A percentile compares a stretch with the other conserved stretches of the same genome.
These are phyloP conservation scores for Gryllus longicercus DNA, from an alignment of 2,888 invertebrate species.

Conservation along the genomic window DNA sequence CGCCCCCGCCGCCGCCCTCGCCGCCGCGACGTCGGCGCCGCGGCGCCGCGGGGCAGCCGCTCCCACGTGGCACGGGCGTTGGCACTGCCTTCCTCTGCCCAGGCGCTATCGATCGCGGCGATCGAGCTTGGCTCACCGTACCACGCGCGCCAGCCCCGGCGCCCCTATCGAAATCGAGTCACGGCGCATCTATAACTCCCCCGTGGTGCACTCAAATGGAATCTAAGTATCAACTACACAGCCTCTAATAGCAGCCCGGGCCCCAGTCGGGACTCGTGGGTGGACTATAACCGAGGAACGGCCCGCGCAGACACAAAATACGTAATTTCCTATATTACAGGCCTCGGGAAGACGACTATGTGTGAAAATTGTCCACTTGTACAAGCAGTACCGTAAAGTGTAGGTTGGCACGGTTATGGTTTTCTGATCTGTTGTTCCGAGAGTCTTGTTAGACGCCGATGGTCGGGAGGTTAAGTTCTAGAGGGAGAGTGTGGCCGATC, in stretches of 20 bases:
- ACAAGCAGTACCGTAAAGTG: slow-evolving; percentile 17
- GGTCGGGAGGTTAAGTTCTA: slow-evolving; percentile 7
- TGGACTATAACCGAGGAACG: slow-evolving; percentile 7
- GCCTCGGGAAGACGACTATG: slow-evolving; percentile 17
- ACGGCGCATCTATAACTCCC: slow-evolving; percentile 17
- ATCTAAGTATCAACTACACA: slow-evolving; percentile 17
- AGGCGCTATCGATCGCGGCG: background rate
- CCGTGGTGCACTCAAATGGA: slow-evolving; percentile 2
- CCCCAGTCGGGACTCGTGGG: slow-evolving; percentile 3
- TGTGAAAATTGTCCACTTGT: slow-evolving; percentile 17
- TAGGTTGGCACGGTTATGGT: slow-evolving; percentile 17
- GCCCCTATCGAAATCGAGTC: slow-evolving; percentile 1
- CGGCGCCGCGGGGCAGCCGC: background rate
- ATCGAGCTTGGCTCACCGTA: background rate
- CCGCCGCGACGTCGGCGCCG: background rate
- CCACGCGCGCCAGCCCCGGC: slow-evolving; percentile 2
- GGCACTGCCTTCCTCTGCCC: background rate
- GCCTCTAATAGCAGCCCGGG: background rate
- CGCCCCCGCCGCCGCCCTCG: background rate
- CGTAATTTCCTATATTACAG: slow-evolving; percentile 17
- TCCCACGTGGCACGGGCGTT: background rate
- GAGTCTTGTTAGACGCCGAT: background rate
- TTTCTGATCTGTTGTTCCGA: slow-evolving; percentile 17
- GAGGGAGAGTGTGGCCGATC: slow-evolving; percentile 4
- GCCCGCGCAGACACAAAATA: slow-evolving; percentile 6